phyloP scores from a whole-genome alignment of 2,113 vertebrate species.

The Rhodinocichla rosea region DNA sequence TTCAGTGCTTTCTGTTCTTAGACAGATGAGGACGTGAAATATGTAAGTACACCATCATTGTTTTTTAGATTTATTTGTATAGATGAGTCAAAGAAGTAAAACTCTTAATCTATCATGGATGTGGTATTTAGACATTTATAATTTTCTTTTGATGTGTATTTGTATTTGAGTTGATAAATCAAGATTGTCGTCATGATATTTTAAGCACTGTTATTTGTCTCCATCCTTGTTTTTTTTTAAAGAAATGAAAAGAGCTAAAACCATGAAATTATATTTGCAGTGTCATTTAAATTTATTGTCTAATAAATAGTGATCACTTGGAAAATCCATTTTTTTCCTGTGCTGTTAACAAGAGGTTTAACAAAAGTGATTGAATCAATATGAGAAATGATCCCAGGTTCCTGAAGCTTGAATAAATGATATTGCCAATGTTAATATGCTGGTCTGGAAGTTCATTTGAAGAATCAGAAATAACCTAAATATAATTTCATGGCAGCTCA shows the following conservation, averaged over 20 bases:
- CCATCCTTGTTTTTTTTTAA: neutral
- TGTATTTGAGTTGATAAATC: constrained; percentile 4
- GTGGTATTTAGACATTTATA: neutral
- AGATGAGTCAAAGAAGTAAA: neutral
- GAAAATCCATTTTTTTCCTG: neutral
- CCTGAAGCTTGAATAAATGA: neutral
- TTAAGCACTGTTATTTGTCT: neutral
- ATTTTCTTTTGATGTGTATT: neutral
- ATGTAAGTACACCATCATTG: constrained; percentile 32
- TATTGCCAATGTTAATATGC: neutral
- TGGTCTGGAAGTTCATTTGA: constrained; percentile 5
- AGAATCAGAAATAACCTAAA: neutral
- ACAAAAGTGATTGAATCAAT: neutral
- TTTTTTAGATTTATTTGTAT: neutral
- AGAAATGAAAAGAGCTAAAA: neutral
- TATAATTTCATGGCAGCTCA: neutral
- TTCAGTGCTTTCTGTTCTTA: constrained; percentile 38
- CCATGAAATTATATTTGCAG: constrained; percentile 13
- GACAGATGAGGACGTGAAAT: constrained; percentile 44
- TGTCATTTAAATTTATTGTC: neutral
- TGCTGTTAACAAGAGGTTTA: neutral
- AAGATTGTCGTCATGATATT: neutral
- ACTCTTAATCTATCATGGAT: neutral
- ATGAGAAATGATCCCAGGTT: neutral
- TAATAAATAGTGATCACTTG: constrained; percentile 18